Percentiles rank a stretch among this genome's conserved stretches.
These are phyloP conservation scores for Nestor notabilis DNA, from an alignment of 2,113 vertebrate genomes.

Conservation along the genomic window DNA sequence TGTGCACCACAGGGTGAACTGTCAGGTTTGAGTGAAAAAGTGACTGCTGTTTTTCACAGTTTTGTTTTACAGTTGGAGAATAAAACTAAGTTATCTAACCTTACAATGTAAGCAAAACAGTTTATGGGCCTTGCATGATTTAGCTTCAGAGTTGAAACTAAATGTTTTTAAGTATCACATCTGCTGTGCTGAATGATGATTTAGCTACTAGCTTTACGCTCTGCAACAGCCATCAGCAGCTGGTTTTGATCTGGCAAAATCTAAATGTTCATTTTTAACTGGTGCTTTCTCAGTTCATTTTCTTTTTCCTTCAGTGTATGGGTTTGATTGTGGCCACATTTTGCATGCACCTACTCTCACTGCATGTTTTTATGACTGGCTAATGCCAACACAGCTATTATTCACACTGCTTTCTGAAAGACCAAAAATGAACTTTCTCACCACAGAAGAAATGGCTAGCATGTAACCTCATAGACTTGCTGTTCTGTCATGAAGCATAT, in stretches of 20 bases:
- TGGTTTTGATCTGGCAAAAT: constrained; percentile 58
- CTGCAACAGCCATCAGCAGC: constrained; percentile 47
- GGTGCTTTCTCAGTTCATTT: constrained; percentile 60
- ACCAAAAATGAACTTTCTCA: constrained; percentile 71
- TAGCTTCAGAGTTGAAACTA: constrained; percentile 66
- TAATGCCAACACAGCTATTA: constrained; percentile 50
- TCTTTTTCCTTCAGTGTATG: constrained; percentile 38
- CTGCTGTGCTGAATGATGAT: constrained; percentile 62
- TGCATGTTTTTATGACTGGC: constrained; percentile 76
- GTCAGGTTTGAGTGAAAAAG: neutral
- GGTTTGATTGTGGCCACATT: constrained; percentile 71
- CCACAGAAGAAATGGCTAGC: constrained; percentile 53
- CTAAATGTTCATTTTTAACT: constrained; percentile 65
- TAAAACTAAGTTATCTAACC: constrained; percentile 57
- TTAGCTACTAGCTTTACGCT: constrained; percentile 66
- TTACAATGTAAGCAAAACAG: constrained; percentile 60
- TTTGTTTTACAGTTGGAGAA: constrained; percentile 61
- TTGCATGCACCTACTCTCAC: constrained; percentile 75
- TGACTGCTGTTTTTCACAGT: constrained; percentile 23
- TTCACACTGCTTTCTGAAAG: constrained; percentile 62
- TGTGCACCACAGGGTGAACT: neutral
- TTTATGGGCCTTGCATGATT: constrained; percentile 75
- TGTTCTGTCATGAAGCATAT: constrained; percentile 65
- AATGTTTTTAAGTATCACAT: constrained; percentile 68
- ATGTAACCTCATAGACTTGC: constrained; percentile 64